Percentiles rank a stretch among this genome's conserved stretches.
These are phyloP conservation scores for Eristalis pertinax DNA, from an alignment of 2,888 invertebrate genomes.

Conservation along the genomic window DNA sequence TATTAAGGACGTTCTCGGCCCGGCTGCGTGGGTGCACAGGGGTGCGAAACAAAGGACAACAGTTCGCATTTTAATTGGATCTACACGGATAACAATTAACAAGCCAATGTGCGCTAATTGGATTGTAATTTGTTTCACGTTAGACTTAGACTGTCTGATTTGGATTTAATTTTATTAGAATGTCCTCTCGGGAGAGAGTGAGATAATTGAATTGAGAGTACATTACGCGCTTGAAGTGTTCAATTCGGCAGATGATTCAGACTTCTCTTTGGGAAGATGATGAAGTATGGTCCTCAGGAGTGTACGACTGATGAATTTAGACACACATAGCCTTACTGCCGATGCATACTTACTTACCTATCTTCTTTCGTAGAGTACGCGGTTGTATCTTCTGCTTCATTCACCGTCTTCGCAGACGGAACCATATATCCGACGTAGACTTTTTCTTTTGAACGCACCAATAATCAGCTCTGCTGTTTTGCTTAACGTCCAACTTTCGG, in stretches of 20 bases:
- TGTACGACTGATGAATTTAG: too few species aligned
- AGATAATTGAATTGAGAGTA: neutral
- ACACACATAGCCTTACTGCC: too few species aligned
- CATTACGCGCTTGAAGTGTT: slow-evolving; percentile 5
- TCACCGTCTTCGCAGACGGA: too few species aligned
- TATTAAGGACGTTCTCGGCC: slow-evolving; percentile 45
- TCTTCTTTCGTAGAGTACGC: too few species aligned
- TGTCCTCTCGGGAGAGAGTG: neutral
- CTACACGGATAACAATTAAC: slow-evolving; percentile 68
- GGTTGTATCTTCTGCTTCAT: too few species aligned
- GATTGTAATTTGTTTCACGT: slow-evolving; percentile 59
- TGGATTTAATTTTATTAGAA: slow-evolving; percentile 57
- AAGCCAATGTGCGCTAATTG: slow-evolving; percentile 66
- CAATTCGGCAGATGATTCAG: neutral
- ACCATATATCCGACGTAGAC: too few species aligned
- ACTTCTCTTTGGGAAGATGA: neutral
- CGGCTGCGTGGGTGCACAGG: neutral
- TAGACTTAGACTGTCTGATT: slow-evolving; percentile 59
- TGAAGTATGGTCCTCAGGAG: neutral
- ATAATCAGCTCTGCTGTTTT: too few species aligned
- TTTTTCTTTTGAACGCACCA: too few species aligned
- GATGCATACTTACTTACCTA: too few species aligned
- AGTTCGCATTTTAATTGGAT: slow-evolving; percentile 54
- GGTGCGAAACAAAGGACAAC: slow-evolving; percentile 38
- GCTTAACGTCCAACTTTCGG: too few species aligned